Conservation (phyloP, 2,888 invertebrate species). For the Liposcelis brunnea region DNA sequence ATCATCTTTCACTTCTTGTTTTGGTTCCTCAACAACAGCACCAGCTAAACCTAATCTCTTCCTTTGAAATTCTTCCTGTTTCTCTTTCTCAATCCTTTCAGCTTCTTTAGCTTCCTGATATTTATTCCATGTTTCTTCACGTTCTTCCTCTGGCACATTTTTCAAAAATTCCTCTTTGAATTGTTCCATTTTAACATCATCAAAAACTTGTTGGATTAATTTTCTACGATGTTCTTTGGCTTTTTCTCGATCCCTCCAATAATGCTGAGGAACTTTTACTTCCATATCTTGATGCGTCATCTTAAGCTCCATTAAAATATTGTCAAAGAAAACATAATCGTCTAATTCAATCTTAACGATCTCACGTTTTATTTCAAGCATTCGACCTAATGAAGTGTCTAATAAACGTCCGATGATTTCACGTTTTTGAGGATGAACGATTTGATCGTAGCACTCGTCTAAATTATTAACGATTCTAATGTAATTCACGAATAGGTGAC, state of each 20-base stretch:
- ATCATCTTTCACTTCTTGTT: too few species aligned
- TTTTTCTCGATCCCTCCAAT: conserved; percentile 22
- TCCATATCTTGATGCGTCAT: conserved; percentile 24
- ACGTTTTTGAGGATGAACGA: conserved; percentile 15
- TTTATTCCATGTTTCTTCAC: neutral
- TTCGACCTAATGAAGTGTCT: conserved; percentile 13
- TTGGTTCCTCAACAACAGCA: too few species aligned
- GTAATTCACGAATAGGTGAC: conserved; percentile 10
- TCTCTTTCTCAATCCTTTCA: too few species aligned
- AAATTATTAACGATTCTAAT: conserved; percentile 12
- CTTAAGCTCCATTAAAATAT: conserved; percentile 28
- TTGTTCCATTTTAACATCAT: too few species aligned
- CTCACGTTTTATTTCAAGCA: conserved; percentile 13
- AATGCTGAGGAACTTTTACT: conserved; percentile 23
- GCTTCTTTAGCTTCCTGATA: too few species aligned
- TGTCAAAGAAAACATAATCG: conserved; percentile 28
- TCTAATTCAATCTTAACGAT: conserved; percentile 14
- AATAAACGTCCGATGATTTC: conserved; percentile 12
- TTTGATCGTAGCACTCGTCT: conserved; percentile 15
- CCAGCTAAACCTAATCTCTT: too few species aligned
- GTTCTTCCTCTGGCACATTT: neutral
- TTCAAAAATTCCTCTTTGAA: too few species aligned
- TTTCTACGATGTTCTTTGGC: conserved; percentile 10
- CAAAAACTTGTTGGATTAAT: neutral
- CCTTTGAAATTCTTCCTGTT: too few species aligned